Base-by-base conservation (phyloP, 2,888 invertebrate genomes). In the Julus scandinavius region DNA sequence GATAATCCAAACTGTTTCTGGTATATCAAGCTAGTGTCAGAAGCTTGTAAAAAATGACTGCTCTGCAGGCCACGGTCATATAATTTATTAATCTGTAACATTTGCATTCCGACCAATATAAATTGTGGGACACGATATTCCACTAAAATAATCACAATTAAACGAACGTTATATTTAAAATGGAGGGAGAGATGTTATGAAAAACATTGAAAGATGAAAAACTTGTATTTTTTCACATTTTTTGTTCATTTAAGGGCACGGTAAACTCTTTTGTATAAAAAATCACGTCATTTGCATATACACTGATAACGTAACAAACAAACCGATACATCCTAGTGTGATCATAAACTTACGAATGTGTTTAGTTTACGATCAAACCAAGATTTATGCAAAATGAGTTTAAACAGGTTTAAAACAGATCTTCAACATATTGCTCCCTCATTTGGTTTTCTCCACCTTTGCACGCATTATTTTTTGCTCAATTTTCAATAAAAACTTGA, bases 11-110 rank as follows among this genome's bases (percentile, higher is more conserved):
- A 29, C 29, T 29, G 29, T 29, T 29, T 29, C 29, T 29, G 29
- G 45, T 45, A 20, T 0, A 20, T 20, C 17, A 29, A 20, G 7
- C 7, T 1, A 17, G 7, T 72, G 20, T 54, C 11, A 54, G 54
- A 72, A 7, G 63, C n/a, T 29, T 29, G 0, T 20, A 7, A 20
- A 72, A 20, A 54, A 17, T 17, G 58, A 45, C 7, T 7, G 45
- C 5, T 5, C 45, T 45, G 0, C 45, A 45, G 45, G 45, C 45
- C 45, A 80, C 80, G 80, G 11, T 80, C 38, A 80, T 80, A 80
- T 80, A 80, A 80, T 80, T 80, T 80, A 80, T 80, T 80, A 80
- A 80, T 80, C 38, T 38, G 5, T 80, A 80, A 80, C 38, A 80
- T 80, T 80, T 38, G 72, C 80, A 38, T 13, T 80, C 38, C 80